phyloP scores from a whole-genome alignment of 2,888 invertebrate species.

The Fissipunctia ypsillon region DNA sequence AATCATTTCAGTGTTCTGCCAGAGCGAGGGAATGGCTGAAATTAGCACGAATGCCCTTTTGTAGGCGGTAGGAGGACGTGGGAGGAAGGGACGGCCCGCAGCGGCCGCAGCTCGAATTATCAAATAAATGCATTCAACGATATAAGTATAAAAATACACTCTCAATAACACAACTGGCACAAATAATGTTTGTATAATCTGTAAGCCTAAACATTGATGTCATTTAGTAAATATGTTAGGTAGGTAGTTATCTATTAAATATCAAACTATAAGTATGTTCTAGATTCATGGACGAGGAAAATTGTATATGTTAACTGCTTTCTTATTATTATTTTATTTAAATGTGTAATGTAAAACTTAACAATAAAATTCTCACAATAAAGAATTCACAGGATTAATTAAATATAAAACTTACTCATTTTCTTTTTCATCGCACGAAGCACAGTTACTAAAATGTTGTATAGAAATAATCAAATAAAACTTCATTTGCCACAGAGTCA shows the following conservation, averaged over 20 bases:
- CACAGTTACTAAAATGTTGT: conserved; percentile 54
- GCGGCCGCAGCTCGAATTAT: conserved; percentile 44
- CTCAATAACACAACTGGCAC: conserved; percentile 46
- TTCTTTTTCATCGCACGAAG: conserved; percentile 65
- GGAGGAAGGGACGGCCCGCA: conserved; percentile 23
- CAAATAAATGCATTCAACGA: conserved; percentile 57
- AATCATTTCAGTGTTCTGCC: conserved; percentile 38
- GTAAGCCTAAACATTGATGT: conserved; percentile 55
- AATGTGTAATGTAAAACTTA: conserved; percentile 1
- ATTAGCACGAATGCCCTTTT: conserved; percentile 61
- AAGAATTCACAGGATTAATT: conserved; percentile 8
- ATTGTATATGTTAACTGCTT: conserved; percentile 5
- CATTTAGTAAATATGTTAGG: conserved; percentile 43
- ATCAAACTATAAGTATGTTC: conserved; percentile 14
- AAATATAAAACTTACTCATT: conserved; percentile 63
- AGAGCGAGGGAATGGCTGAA: conserved; percentile 47
- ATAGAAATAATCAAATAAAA: conserved; percentile 50
- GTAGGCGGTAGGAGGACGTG: conserved; percentile 27
- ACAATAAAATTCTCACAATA: conserved; percentile 13
- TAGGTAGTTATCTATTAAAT: conserved; percentile 46
- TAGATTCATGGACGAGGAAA: conserved; percentile 33
- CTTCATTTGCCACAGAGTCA: conserved; percentile 57
- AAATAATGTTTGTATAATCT: conserved; percentile 61
- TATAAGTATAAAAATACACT: conserved; percentile 45
- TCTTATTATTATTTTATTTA: conserved; percentile 1